Evolutionary conservation across 2,797 vertebrate genomes (phyloP), one percentile per base, ranked within the genome.

Genomic region (Pterois miles): DNA sequence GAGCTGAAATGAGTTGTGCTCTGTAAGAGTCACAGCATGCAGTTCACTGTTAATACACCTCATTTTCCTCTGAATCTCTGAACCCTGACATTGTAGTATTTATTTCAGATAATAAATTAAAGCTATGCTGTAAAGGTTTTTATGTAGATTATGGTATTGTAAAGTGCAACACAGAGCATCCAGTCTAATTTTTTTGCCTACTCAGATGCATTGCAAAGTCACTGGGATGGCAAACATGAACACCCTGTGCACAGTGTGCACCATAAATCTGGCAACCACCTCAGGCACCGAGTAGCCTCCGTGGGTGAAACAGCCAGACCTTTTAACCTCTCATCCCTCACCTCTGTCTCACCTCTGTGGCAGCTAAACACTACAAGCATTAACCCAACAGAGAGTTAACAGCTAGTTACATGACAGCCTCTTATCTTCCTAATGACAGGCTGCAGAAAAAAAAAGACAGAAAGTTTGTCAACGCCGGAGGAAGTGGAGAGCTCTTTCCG

Each of bases 351-450:
- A 81, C 82, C 83, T 85, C 70, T 67, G 71, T 33, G 43, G 29
- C 75, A 82, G 76, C 65, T 78, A 18, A 81, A 64, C 20, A 14
- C 64, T 22, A 22, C 59, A 31, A 23, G 80, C 73, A 54, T 77
- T 58, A 80, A 79, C 77, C 67, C 60, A 33, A 8, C 46, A 48
- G 69, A 68, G 48, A 65, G 67, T 80, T 74, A 86, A 83, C 73
- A 67, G 80, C 65, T 29, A 66, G 29, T 53, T 74, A 78, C 71
- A 81, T 53, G 82, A 85, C 86, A 65, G 59, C 29, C 20, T 74
- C 71, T 78, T 79, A 86, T 90, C 82, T 87, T 67, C 56, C 63
- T 77, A 79, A 83, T 81, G 68, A 85, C 74, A 76, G 74, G 77
- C 82, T 80, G 71, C 58, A 74, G 53, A 20, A 40, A 33, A 43